Conservation (phyloP, 2,888 invertebrate genomes). For the Alsophila aescularia region DNA sequence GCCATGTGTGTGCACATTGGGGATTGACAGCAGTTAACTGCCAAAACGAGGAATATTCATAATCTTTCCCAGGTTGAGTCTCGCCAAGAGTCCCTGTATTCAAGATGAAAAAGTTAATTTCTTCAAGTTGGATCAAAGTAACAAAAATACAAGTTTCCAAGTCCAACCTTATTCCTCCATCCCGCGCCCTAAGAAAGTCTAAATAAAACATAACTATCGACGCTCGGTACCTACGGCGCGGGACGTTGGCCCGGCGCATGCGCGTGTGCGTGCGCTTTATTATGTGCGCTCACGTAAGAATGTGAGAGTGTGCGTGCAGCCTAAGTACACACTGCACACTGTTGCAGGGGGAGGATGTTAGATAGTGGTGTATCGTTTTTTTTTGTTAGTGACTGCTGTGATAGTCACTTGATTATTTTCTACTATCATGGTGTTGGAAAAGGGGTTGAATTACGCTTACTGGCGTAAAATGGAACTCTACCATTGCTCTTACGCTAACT, state of each 20-base stretch:
- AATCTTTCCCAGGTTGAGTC: too few species aligned
- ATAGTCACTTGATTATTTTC: too few species aligned
- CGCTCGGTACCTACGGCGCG: constrained; percentile 57
- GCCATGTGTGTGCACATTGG: too few species aligned
- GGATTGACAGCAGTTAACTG: too few species aligned
- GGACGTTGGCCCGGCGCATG: constrained; percentile 75
- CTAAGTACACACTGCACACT: constrained; percentile 68
- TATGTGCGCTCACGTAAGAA: constrained; percentile 65
- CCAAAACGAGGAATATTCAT: too few species aligned
- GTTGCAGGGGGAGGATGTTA: constrained; percentile 38
- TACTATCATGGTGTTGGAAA: too few species aligned
- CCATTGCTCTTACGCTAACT: too few species aligned
- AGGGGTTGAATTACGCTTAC: too few species aligned
- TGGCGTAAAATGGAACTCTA: too few species aligned
- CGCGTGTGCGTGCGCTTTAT: constrained; percentile 56
- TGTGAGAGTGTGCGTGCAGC: constrained; percentile 57
- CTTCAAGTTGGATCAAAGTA: neutral
- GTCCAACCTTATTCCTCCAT: constrained; percentile 51
- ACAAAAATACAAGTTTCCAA: constrained; percentile 43
- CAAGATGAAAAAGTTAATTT: too few species aligned
- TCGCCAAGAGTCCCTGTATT: too few species aligned
- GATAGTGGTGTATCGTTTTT: constrained; percentile 46
- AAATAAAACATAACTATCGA: constrained; percentile 80
- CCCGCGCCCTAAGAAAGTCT: constrained; percentile 76
- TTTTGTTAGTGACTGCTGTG: neutral